These are phyloP conservation scores for Hystrix brachyura DNA, from an alignment of 2,113 vertebrate species.

Conservation along the genomic window DNA sequence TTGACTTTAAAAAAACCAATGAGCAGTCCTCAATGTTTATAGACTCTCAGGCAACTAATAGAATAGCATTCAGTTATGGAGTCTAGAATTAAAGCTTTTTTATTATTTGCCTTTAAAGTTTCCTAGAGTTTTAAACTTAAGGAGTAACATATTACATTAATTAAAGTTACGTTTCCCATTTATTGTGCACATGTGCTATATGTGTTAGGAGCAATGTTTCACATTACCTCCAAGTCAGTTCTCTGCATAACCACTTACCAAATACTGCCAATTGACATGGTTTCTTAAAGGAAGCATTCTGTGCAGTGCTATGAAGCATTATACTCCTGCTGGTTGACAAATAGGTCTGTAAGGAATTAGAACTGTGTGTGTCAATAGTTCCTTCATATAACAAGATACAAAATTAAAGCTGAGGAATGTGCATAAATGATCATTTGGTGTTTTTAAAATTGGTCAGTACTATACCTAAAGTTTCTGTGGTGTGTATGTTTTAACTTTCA, in stretches of 20 bases:
- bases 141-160: conserved; percentile 24
- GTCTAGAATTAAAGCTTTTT: background rate
- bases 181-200: conserved; percentile 13
- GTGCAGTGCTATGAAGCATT: conserved; percentile 65
- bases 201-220: conserved; percentile 3
- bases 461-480: conserved; percentile 83
- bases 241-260: conserved; percentile 71
- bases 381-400: background rate
- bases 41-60: background rate
- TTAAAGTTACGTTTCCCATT: conserved; percentile 27
- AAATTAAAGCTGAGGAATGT: background rate
- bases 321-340: conserved; percentile 79
- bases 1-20: background rate
- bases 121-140: conserved; percentile 48
- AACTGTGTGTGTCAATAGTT: background rate
- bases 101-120: background rate
- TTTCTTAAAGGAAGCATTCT: conserved; percentile 66
- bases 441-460: conserved; percentile 9
- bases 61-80: background rate
- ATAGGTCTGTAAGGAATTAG: conserved; percentile 76
- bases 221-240: conserved; percentile 34
- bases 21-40: background rate
- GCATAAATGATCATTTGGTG: background rate
- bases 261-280: conserved; percentile 60
- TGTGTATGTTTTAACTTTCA: conserved; percentile 82